phyloP scores from a whole-genome alignment of 2,797 vertebrate species.

The Tragelaphus eurycerus region DNA sequence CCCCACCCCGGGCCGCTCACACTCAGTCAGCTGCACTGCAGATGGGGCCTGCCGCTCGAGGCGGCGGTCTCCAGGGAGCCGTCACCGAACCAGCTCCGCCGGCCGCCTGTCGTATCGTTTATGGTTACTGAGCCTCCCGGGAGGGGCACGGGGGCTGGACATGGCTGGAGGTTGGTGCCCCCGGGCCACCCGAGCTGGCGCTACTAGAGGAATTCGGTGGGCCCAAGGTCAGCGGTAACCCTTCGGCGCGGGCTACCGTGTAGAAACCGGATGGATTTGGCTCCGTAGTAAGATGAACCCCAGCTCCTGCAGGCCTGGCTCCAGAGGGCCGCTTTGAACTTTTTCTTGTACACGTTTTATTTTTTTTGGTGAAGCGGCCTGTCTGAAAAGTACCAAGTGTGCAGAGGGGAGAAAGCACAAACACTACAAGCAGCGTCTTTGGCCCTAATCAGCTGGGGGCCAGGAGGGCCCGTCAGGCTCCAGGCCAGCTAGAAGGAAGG shows the following conservation, averaged over 20 bases:
- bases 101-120: constrained; percentile 35
- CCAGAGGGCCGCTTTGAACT: constrained; percentile 13
- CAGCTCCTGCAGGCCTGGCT: background rate
- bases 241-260: background rate
- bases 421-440: background rate
- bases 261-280: background rate
- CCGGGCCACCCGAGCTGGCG: background rate
- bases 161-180: background rate
- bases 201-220: background rate
- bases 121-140: constrained; percentile 29
- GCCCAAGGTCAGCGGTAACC: background rate
- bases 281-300: background rate
- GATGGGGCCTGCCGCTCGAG: constrained; percentile 60
- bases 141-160: background rate
- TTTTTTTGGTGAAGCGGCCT: background rate
- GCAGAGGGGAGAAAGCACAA: background rate
- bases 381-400: constrained; percentile 31
- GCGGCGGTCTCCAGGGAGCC: constrained; percentile 53
- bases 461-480: background rate
- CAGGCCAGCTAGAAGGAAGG: background rate
- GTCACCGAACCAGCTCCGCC: constrained; percentile 48
- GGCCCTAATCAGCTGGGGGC: background rate
- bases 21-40: constrained; percentile 63
- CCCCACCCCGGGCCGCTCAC: background rate
- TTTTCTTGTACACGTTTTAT: background rate